These are phyloP conservation scores for Nymphalis c-album DNA, from an alignment of 2,888 invertebrate species.

Conservation along the genomic window DNA sequence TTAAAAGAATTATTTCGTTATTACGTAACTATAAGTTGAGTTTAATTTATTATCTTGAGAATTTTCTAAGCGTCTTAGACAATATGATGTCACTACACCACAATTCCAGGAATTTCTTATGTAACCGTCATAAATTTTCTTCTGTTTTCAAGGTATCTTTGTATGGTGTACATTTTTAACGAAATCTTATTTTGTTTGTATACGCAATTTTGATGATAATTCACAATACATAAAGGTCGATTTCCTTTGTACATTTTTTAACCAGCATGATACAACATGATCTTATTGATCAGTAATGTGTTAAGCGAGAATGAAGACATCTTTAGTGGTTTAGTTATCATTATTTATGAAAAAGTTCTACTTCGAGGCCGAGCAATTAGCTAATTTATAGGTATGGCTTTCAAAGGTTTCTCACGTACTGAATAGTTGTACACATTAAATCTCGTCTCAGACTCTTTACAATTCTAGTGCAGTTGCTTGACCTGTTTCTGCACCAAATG, in stretches of 20 bases:
- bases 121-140: slow-evolving; percentile 30
- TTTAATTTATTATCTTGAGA: not conserved
- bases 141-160: slow-evolving; percentile 11
- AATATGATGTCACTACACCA: slow-evolving; percentile 17
- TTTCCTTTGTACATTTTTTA: slow-evolving; percentile 12
- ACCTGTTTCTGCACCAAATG: slow-evolving; percentile 30
- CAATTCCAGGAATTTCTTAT: slow-evolving; percentile 20
- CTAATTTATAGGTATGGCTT: slow-evolving; percentile 35
- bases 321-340: slow-evolving; percentile 28
- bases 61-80: slow-evolving; percentile 9
- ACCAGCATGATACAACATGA: not conserved
- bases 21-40: not conserved
- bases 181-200: slow-evolving; percentile 3
- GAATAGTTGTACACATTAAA: slow-evolving; percentile 29
- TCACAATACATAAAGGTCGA: slow-evolving; percentile 1
- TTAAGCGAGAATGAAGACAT: slow-evolving; percentile 28
- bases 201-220: slow-evolving; percentile 11
- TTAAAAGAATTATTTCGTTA: too few relatives aligned
- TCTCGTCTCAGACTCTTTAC: slow-evolving; percentile 26
- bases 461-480: slow-evolving; percentile 32
- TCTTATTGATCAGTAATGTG: slow-evolving; percentile 18
- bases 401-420: slow-evolving; percentile 36
- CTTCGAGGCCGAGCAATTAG: slow-evolving; percentile 32
- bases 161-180: slow-evolving; percentile 10
- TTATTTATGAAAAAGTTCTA: slow-evolving; percentile 25